Conservation (phyloP, 2,888 invertebrate species). For the Spilarctia lutea region DNA sequence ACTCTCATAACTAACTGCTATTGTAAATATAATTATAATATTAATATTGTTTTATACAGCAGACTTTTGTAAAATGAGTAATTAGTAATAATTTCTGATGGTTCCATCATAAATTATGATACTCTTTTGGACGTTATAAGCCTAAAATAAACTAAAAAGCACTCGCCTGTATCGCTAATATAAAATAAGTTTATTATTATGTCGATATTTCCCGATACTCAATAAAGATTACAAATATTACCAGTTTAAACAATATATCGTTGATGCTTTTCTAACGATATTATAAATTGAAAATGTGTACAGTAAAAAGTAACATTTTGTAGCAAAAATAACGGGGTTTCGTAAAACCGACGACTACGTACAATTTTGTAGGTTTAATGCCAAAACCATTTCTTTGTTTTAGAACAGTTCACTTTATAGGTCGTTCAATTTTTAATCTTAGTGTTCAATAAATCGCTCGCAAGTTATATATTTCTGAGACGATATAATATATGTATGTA, state of each 20-base stretch:
- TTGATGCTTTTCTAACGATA: conserved; percentile 21
- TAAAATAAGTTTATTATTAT: background rate
- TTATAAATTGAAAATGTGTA: conserved; percentile 38
- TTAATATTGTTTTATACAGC: no score
- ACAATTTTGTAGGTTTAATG: conserved; percentile 38
- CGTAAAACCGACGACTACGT: conserved; percentile 22
- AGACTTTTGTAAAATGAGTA: no score
- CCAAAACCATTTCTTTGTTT: conserved; percentile 30
- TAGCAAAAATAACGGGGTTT: conserved; percentile 32
- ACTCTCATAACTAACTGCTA: no score
- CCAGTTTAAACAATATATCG: background rate
- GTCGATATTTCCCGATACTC: background rate
- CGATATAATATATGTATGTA: background rate
- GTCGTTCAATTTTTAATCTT: conserved; percentile 2
- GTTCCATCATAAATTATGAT: no score
- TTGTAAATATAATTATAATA: no score
- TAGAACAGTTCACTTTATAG: conserved; percentile 9
- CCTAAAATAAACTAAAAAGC: background rate
- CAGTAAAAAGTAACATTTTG: conserved; percentile 38
- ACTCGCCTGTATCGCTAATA: background rate
- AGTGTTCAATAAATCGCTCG: background rate
- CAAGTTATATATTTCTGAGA: background rate
- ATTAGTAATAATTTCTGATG: no score
- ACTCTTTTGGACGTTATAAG: no score
- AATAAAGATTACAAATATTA: background rate